phyloP scores from a whole-genome alignment of 2,113 vertebrate genomes.

The Albula glossodonta region DNA sequence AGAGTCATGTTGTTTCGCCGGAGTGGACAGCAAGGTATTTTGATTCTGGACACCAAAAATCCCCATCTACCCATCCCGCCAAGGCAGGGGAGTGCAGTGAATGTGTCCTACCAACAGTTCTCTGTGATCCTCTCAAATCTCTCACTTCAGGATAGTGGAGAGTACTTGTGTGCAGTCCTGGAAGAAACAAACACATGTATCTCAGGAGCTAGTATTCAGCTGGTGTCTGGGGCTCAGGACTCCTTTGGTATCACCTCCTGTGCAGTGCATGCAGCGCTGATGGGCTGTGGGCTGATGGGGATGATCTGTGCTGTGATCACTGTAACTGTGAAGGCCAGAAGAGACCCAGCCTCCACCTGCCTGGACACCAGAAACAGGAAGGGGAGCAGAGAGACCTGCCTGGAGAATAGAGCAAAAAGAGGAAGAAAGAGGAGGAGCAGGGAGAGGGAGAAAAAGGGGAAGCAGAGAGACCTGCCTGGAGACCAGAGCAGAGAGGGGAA shows the following conservation, averaged over 20 bases:
- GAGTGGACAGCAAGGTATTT: neutral
- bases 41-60: neutral
- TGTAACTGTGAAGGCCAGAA: conserved; percentile 7
- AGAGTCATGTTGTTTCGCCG: neutral
- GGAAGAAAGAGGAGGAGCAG: too few species aligned
- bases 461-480: too few species aligned
- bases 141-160: neutral
- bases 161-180: neutral
- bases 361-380: too few species aligned
- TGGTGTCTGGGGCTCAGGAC: neutral
- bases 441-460: too few species aligned
- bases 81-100: neutral
- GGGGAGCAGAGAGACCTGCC: too few species aligned
- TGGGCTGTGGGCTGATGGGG: neutral
- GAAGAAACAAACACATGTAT: neutral
- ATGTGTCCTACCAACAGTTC: neutral
- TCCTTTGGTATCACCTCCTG: neutral
- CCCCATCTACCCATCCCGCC: neutral
- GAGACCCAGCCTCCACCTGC: neutral
- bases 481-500: too few species aligned
- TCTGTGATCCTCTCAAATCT: neutral
- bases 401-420: too few species aligned
- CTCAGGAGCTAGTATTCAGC: neutral
- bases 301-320: conserved; percentile 5
- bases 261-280: neutral